phyloP scores from a whole-genome alignment of 2,797 vertebrate species.

The Glossophaga mutica region DNA sequence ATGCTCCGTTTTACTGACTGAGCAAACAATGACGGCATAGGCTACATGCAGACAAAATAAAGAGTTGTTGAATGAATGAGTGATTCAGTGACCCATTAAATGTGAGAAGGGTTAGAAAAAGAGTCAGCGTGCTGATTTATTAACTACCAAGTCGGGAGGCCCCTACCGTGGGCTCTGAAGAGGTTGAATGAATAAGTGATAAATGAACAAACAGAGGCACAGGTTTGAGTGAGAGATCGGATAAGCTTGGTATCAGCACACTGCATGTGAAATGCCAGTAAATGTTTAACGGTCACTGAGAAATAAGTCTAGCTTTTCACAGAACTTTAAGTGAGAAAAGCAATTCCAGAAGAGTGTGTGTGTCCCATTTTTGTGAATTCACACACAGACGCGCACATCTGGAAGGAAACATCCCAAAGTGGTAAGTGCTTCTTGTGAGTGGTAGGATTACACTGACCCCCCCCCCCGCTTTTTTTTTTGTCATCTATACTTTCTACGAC shows the following conservation, averaged over 20 bases:
- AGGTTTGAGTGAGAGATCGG: background rate
- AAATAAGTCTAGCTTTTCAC: background rate
- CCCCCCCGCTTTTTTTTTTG: background rate
- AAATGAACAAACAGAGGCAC: background rate
- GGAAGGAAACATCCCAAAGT: background rate
- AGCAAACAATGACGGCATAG: background rate
- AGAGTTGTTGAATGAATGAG: background rate
- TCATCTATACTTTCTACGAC: background rate
- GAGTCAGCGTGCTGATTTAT: background rate
- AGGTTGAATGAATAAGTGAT: background rate
- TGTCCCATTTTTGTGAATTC: background rate
- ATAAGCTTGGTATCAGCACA: background rate
- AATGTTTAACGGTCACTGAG: background rate
- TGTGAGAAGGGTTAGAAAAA: background rate
- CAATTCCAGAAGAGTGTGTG: background rate
- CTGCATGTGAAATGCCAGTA: background rate
- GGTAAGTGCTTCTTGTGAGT: background rate
- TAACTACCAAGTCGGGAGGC: background rate
- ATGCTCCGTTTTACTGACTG: background rate
- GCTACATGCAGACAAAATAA: background rate
- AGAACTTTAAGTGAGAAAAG: background rate
- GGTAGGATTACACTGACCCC: background rate
- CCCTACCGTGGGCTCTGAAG: background rate
- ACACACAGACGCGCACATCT: background rate
- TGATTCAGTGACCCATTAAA: background rate